Percentiles rank a stretch among this genome's conserved stretches.
Conservation (phyloP, 2,113 vertebrate genomes). For the Raja brachyura region DNA sequence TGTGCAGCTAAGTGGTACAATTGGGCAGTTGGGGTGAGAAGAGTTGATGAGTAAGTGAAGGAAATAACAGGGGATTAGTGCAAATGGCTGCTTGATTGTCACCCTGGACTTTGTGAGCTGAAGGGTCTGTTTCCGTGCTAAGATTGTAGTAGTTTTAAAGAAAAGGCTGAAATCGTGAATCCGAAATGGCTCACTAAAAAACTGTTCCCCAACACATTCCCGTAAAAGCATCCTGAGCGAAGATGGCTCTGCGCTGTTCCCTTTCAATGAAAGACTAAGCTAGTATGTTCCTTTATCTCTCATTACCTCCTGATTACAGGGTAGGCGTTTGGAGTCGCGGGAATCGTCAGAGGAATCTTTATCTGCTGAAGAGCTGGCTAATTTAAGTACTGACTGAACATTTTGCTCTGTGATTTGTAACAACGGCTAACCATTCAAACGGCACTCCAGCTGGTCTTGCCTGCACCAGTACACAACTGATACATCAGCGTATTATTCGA, state of each 20-base stretch:
- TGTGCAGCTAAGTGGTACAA: no score
- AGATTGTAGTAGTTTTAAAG: no score
- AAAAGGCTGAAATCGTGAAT: neutral
- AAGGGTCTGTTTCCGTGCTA: no score
- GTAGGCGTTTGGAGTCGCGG: neutral
- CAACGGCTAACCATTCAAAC: neutral
- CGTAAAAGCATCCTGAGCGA: neutral
- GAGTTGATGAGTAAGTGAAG: no score
- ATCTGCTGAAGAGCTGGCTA: neutral
- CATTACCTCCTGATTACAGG: neutral
- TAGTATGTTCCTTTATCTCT: neutral
- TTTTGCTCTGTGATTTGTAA: neutral
- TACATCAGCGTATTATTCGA: slow-evolving; percentile 13
- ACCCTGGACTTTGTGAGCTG: no score
- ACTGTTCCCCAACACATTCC: neutral
- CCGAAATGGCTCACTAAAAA: neutral
- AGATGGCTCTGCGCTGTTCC: neutral
- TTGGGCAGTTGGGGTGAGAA: no score
- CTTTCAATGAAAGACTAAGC: neutral
- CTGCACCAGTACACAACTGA: neutral
- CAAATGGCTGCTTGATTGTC: no score
- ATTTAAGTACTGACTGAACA: neutral
- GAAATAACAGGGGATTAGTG: no score
- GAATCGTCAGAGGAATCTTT: neutral
- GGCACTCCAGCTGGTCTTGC: neutral